Evolutionary conservation across 2,888 invertebrate genomes (phyloP).

Genomic region (Phortica okadai): DNA sequence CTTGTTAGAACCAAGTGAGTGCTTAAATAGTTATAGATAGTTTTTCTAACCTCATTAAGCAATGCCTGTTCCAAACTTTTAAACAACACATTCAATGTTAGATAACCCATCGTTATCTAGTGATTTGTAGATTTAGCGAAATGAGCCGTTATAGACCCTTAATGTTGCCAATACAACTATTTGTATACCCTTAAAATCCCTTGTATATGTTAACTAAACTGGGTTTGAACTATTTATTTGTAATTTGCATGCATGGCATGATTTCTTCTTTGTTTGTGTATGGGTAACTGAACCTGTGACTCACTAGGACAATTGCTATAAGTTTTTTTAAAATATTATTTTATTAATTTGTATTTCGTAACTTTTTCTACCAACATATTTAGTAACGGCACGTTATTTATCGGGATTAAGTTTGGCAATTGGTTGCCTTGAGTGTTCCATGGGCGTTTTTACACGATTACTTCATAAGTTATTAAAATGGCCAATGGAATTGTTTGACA

Average conservation of each 20-base stretch:
- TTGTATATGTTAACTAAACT: too few relatives aligned
- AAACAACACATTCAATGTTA: too few relatives aligned
- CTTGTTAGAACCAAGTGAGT: too few relatives aligned
- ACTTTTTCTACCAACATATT: slow-evolving; percentile 5
- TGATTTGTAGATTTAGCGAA: too few relatives aligned
- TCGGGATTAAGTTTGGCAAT: slow-evolving; percentile 75
- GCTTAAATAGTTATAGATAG: too few relatives aligned
- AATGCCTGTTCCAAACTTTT: too few relatives aligned
- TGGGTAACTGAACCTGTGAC: background rate
- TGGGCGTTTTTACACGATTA: slow-evolving; percentile 79
- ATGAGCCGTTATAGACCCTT: too few relatives aligned
- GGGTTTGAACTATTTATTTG: background rate
- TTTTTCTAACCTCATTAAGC: too few relatives aligned
- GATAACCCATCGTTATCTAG: too few relatives aligned
- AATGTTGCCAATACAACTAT: too few relatives aligned
- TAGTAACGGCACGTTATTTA: slow-evolving; percentile 74
- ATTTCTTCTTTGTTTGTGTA: slow-evolving; percentile 9
- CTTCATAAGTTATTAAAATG: slow-evolving; percentile 81
- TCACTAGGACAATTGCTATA: background rate
- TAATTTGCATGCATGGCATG: slow-evolving; percentile 44
- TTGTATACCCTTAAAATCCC: too few relatives aligned
- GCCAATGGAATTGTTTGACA: slow-evolving; percentile 87
- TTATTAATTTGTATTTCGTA: background rate
- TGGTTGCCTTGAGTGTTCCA: slow-evolving; percentile 80
- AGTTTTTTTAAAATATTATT: background rate